Conservation (phyloP, 2,797 vertebrate species). For the Falco naumanni region DNA sequence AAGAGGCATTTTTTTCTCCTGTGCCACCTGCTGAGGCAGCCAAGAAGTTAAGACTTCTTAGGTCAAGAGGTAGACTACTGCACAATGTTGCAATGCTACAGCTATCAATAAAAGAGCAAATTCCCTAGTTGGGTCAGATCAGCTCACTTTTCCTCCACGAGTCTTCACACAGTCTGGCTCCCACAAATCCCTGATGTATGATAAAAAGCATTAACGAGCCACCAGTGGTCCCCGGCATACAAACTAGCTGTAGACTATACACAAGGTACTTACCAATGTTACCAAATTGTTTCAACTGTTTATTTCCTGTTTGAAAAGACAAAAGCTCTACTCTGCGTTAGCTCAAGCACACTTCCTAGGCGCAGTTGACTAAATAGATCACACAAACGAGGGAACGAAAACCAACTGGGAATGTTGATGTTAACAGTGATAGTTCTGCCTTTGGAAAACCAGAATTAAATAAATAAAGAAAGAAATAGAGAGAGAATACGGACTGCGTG, state of each 20-base stretch:
- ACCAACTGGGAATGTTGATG: not conserved
- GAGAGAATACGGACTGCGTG: rapidly evolving
- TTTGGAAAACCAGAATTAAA: not conserved
- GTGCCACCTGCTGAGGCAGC: not conserved
- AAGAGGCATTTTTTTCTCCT: not conserved
- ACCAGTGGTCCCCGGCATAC: not conserved
- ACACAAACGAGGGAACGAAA: not conserved
- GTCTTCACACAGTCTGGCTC: not conserved
- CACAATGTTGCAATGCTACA: not conserved
- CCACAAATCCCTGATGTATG: not conserved
- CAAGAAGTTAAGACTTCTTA: not conserved
- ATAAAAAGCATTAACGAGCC: not conserved
- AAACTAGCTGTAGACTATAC: not conserved
- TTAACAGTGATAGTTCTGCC: not conserved
- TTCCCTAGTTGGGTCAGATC: not conserved
- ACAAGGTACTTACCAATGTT: not conserved
- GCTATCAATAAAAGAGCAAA: not conserved
- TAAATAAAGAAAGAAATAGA: not conserved
- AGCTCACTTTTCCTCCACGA: not conserved
- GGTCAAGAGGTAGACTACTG: not conserved
- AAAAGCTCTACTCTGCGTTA: not conserved
- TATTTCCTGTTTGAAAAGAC: not conserved
- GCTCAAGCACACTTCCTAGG: not conserved
- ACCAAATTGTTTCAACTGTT: not conserved
- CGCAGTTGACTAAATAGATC: not conserved